These are phyloP conservation scores for Saimiri boliviensis DNA, from an alignment of 2,113 vertebrate species.

Conservation along the genomic window DNA sequence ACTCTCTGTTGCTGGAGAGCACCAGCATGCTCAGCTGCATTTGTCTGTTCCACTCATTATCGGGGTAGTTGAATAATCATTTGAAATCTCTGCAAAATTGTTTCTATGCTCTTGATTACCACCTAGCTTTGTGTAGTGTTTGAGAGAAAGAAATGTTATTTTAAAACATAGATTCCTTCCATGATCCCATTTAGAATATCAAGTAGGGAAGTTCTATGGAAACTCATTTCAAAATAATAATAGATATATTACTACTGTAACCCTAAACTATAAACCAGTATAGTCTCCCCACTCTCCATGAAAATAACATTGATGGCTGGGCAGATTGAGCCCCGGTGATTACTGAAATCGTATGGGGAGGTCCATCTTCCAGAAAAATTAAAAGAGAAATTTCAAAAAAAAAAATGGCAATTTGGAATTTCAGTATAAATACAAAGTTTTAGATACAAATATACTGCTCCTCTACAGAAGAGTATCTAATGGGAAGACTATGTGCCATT, in stretches of 20 bases:
- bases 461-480: not conserved
- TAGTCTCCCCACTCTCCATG: not conserved
- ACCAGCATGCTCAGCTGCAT: accelerated
- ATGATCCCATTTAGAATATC: not conserved
- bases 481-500: not conserved
- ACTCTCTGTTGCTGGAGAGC: not conserved
- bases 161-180: not conserved
- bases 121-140: not conserved
- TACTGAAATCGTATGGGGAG: not conserved
- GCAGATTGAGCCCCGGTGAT: not conserved
- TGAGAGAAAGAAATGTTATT: not conserved
- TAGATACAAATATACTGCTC: not conserved
- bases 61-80: not conserved
- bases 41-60: not conserved
- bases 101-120: not conserved
- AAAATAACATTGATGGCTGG: not conserved
- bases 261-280: not conserved
- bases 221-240: not conserved
- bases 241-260: not conserved
- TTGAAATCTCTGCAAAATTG: not conserved
- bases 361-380: not conserved
- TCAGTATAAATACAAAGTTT: not conserved
- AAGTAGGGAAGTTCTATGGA: not conserved
- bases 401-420: not conserved
- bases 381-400: not conserved